Base-by-base conservation (phyloP, 2,888 invertebrate genomes). In the Archaeoteleia sp. region DNA sequence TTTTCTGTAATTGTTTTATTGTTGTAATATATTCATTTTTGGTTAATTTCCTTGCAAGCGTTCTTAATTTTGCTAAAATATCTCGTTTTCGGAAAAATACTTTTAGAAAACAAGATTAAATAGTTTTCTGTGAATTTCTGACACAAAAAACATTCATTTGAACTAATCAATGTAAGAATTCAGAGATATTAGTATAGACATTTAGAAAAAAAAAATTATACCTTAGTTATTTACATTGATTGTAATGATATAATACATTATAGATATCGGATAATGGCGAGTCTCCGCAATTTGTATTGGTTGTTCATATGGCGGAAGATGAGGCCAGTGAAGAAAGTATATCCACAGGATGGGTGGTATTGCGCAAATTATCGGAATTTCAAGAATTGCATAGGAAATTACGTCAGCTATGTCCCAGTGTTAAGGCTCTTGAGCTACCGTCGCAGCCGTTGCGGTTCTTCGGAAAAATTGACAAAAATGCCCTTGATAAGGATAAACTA, bases 361-460 rank as follows among this genome's bases (percentile, higher is more conserved):
- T 90, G 20, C 87, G 91, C 82, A 82, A 88, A 78, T 77, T 91
- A 30, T 86, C 87, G 13, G 89, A 90, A 65, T 92, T 92, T 76
- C 89, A 94, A 87, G 93, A 94, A 65, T 86, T 96, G 54, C 94
- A 95, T 87, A 89, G 93, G 79, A 95, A 95, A 86, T 85, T 96
- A 74, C 88, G 94, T 72, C 94, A 95, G 78, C 88, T 95, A 79
- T 93, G 93, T 86, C 88, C 93, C 4, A 93, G 92, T 83, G 87
- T 96, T 34, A 93, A 93, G 85, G 92, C 91, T 74, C 87, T 94
- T 75, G 95, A 95, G 82, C 86, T 96, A 66, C 96, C 96, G 0
- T 93, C 94, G 7, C 91, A 91, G 74, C 91, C 93, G 1, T 90
- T 93, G 71, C 95, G 94, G 79, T 92, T 93, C 82, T 95, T 95